Evolutionary conservation across 64 coral and sea anemone genomes (phyloP), one percentile per base, ranked within the genome.

Genomic region (Platygyra sinensis): DNA sequence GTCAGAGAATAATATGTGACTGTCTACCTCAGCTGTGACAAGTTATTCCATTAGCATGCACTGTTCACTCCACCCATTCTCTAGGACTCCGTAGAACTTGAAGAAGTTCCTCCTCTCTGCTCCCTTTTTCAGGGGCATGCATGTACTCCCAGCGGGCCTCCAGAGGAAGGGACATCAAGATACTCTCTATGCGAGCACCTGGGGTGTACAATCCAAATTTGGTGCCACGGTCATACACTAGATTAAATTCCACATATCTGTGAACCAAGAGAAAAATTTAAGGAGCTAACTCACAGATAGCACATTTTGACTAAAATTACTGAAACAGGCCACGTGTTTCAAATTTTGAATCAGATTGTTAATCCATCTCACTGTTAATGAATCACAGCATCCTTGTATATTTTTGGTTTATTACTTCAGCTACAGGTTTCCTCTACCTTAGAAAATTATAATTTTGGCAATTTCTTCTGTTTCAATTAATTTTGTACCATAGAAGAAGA

Each of bases 121-220:
- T 96, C 4, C 86, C 86, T 51, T 46, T 77, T 31, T 76, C 69
- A 17, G 94, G 94, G 0, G 76, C 72, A 57, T 96, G 89, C 94
- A 96, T 96, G 64, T 96, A 96, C 62, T 92, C 94, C 94, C 94
- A 96, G 18, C 94, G 85, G 3, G 94, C 89, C 30, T 65, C 81
- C 46, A 96, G 86, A 1, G 94, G 94, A 3, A 96, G 54, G 75
- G 94, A 96, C 90, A 96, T 92, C 33, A 96, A 73, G 79, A 96
- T 96, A 61, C 94, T 96, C 57, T 96, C 94, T 65, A 96, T 96
- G 57, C 94, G 79, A 52, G 94, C 67, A 2, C 86, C 94, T 29
- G 94, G 94, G 11, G 94, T 96, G 62, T 92, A 96, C 0, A 96
- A 60, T 55, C 93, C 93, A 91, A 95, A 95, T 38, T 95, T 95